Evolutionary conservation across 2,797 vertebrate genomes (phyloP).

Genomic region (Leuciscus waleckii): DNA sequence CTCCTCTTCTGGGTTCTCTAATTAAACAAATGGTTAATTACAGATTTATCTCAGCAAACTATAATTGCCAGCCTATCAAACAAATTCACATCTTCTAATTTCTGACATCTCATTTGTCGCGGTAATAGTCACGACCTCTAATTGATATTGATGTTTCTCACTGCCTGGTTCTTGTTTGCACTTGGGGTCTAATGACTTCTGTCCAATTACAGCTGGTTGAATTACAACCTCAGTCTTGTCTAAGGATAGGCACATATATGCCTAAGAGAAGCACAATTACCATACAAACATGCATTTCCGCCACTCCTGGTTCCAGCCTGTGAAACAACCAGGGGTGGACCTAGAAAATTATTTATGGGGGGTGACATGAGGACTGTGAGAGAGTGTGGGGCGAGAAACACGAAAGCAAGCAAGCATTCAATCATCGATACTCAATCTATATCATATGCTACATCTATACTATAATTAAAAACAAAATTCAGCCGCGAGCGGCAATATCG

Average conservation of each 20-base stretch:
- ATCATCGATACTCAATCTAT: too few species aligned
- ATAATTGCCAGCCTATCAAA: slow-evolving; percentile 58
- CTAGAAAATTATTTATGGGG: too few species aligned
- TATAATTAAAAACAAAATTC: too few species aligned
- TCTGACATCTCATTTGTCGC: slow-evolving; percentile 60
- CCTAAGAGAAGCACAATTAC: slow-evolving; percentile 15
- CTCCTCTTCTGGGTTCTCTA: slow-evolving; percentile 38
- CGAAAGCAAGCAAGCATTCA: too few species aligned
- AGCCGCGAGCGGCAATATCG: too few species aligned
- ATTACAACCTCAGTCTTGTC: slow-evolving; percentile 47
- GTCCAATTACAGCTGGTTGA: slow-evolving; percentile 59
- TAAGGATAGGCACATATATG: slow-evolving; percentile 22
- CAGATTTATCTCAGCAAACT: slow-evolving; percentile 57
- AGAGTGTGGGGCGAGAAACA: too few species aligned
- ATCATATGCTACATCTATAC: too few species aligned
- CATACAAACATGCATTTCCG: background rate
- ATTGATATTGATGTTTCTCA: slow-evolving; percentile 60
- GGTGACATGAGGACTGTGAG: too few species aligned
- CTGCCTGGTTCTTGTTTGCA: slow-evolving; percentile 53
- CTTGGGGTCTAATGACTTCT: slow-evolving; percentile 52
- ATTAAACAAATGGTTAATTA: slow-evolving; percentile 59
- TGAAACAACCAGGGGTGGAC: background rate
- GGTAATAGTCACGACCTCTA: slow-evolving; percentile 55
- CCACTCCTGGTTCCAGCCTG: background rate
- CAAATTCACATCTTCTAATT: slow-evolving; percentile 60